Percentiles rank a stretch among this genome's conserved stretches.
Conservation (phyloP, 2,797 vertebrate genomes). For the Hapalemur alaotrensis region DNA sequence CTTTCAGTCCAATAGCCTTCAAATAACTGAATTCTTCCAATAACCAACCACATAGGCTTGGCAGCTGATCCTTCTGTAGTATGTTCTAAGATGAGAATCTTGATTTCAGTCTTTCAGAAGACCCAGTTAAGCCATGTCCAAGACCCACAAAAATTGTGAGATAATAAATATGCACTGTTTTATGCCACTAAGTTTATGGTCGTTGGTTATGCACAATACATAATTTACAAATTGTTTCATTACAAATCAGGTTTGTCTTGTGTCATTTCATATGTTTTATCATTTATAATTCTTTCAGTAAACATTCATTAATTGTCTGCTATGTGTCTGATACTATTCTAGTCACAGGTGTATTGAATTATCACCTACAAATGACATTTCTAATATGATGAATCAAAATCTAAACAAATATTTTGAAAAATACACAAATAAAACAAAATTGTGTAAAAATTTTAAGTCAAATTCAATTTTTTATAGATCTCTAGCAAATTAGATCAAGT, state of each 20-base stretch:
- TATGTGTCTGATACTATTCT: not conserved
- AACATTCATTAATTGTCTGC: not conserved
- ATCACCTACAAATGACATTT: not conserved
- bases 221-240: not conserved
- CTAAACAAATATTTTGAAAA: not conserved
- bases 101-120: not conserved
- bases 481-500: not conserved
- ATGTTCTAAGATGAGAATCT: not conserved
- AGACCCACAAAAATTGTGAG: not conserved
- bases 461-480: not conserved
- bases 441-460: not conserved
- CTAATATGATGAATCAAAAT: not conserved
- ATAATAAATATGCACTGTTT: not conserved
- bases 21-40: not conserved
- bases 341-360: not conserved
- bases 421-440: not conserved
- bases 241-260: not conserved
- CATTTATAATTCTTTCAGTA: not conserved
- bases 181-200: not conserved
- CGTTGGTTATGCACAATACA: not conserved
- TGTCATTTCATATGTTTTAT: not conserved
- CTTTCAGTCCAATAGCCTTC: not conserved
- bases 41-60: not conserved
- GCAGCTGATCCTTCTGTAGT: rapidly evolving
- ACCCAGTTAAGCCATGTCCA: not conserved